These are phyloP conservation scores for Bombyx huttoni DNA, from an alignment of 2,888 invertebrate genomes.

Conservation along the genomic window DNA sequence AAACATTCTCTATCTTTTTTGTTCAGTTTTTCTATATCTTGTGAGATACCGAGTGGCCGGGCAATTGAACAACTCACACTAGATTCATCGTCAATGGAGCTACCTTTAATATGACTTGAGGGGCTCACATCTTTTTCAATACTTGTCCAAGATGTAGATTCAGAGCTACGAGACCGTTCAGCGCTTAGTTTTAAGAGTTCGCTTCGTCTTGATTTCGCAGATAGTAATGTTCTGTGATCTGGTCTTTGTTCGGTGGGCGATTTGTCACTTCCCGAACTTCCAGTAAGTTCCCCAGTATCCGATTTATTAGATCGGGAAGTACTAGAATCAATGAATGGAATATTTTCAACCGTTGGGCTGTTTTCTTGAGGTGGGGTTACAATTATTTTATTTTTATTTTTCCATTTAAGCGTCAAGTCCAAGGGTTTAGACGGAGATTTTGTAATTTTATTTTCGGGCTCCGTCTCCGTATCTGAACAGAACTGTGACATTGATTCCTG, in stretches of 20 bases:
- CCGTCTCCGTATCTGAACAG: slow-evolving; percentile 51
- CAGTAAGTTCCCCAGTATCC: slow-evolving; percentile 55
- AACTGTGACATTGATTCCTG: slow-evolving; percentile 55
- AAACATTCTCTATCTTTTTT: slow-evolving; percentile 75
- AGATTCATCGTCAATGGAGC: slow-evolving; percentile 79
- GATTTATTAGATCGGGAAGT: slow-evolving; percentile 53
- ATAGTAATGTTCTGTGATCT: slow-evolving; percentile 44
- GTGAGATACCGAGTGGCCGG: slow-evolving; percentile 83
- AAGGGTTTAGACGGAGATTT: slow-evolving; percentile 34
- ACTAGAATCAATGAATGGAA: slow-evolving; percentile 59
- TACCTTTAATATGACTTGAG: slow-evolving; percentile 75
- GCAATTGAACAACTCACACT: slow-evolving; percentile 86
- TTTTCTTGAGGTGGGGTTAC: slow-evolving; percentile 75
- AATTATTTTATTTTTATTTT: slow-evolving; percentile 71
- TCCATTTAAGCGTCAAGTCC: slow-evolving; percentile 57
- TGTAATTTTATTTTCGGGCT: slow-evolving; percentile 37
- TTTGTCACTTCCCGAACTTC: slow-evolving; percentile 57
- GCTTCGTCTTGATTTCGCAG: slow-evolving; percentile 63
- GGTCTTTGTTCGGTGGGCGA: slow-evolving; percentile 53
- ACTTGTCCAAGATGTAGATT: slow-evolving; percentile 85
- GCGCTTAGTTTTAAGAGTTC: slow-evolving; percentile 77
- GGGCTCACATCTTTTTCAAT: slow-evolving; percentile 81
- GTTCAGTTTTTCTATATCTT: slow-evolving; percentile 77
- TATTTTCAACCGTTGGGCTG: slow-evolving; percentile 72
- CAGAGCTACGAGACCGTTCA: slow-evolving; percentile 84